Evolutionary conservation across 2,797 vertebrate species (phyloP), one percentile per base, ranked within the genome.

Genomic region (Pantherophis alleghaniensis): DNA sequence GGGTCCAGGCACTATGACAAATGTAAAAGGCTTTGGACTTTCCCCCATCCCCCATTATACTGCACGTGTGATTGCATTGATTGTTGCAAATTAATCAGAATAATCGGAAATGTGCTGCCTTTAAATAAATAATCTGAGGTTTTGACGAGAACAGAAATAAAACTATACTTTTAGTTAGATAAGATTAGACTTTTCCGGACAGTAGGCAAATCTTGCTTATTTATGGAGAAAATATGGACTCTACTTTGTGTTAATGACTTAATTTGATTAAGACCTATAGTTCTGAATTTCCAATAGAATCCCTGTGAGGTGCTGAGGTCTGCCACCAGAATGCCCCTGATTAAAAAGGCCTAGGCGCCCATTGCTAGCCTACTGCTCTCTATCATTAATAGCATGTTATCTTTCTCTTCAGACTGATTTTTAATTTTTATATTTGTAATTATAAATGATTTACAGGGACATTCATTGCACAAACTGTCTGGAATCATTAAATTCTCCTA

Each of bases 401-500:
- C 98, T 98, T 97, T 95, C 97, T 97, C 96, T 97, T 98, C 98
- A 98, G 98, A 97, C 97, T 95, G 98, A 97, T 96, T 97, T 97
- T 98, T 98, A 97, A 98, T 98, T 98, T 98, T 98, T 98, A 98
- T 98, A 96, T 97, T 97, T 97, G 97, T 97, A 98, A 97, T 98
- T 98, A 97, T 94, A 95, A 97, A 96, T 98, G 98, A 99, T 98
- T 98, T 97, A 98, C 97, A 95, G 97, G 97, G 97, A 98, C 98
- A 98, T 98, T 98, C 98, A 98, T 98, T 95, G 98, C 98, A 97
- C 93, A 92, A 97, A 97, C 98, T 97, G 98, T 98, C 98, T 97
- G 95, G 98, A 98, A 97, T 97, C 98, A 99, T 99, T 98, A 99
- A 98, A 98, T 98, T 98, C 97, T 97, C 98, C 95, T 98, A 98